Base-by-base conservation (phyloP, 2,113 vertebrate genomes). In the Bos javanicus region DNA sequence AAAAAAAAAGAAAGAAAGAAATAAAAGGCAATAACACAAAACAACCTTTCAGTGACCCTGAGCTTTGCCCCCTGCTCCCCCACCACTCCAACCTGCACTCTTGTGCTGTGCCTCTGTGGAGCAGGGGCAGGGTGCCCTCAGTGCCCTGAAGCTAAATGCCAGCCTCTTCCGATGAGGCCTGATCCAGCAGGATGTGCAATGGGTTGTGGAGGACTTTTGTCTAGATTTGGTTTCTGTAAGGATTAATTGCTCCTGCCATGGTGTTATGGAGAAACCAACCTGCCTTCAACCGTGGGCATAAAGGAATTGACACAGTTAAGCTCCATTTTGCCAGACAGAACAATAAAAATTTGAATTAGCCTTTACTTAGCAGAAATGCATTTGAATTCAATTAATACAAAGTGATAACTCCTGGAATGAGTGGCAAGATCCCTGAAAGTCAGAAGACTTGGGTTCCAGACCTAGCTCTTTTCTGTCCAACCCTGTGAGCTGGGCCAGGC, bases 241-340 rank as follows among this genome's bases (percentile, higher is more conserved):
- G 86, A 74, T 80, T 52, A 71, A 62, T 48, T 71, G n/a, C 17
- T 52, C 39, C 59, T 52, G 36, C 91, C 92, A 56, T 3, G 39
- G 67, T 91, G 82, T 90, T 85, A 36, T n/a, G 86, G 88, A 97
- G 56, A 98, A 92, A 48, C 67, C 97, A 97, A 94, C 67, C 87
- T 96, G 94, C 59, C 91, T 91, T 78, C 6, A 33, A 52, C 14
- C 26, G 2, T 88, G 54, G 28, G 26, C 12, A 57, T 60, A 64
- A 82, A 67, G 54, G 5, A 52, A 85, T n/a, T 33, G n/a, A 60
- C 15, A 87, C 2, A 43, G 43, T 25, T 56, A 87, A 93, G 25
- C 9, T 46, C 19, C 39, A 28, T 88, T 89, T 81, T 93, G 26
- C 25, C 87, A 91, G 12, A 67, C 8, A 81, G 60, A 97, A 87